These are phyloP conservation scores for Tympanuchus pallidicinctus DNA, from an alignment of 2,113 vertebrate species.

Conservation along the genomic window DNA sequence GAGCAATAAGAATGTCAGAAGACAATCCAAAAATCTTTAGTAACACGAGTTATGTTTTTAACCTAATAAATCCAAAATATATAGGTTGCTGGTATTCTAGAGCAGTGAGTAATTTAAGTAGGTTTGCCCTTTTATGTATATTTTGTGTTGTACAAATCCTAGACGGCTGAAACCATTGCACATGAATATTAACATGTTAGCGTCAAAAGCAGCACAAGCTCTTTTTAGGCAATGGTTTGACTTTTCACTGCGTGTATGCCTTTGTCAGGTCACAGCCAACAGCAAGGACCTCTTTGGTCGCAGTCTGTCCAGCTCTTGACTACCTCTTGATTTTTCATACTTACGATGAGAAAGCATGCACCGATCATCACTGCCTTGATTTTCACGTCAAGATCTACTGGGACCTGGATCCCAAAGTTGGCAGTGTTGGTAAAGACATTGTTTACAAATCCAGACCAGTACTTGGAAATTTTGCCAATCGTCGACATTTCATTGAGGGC, in stretches of 20 bases:
- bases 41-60: background rate
- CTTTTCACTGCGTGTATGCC: background rate
- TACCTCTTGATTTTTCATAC: constrained; percentile 54
- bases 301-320: background rate
- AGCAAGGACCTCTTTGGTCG: background rate
- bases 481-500: constrained; percentile 90
- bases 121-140: background rate
- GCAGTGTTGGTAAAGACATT: constrained; percentile 91
- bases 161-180: background rate
- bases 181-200: background rate
- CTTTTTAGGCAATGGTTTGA: background rate
- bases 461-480: constrained; percentile 96
- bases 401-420: constrained; percentile 97
- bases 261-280: background rate
- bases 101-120: background rate
- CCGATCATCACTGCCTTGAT: constrained; percentile 96
- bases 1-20: background rate
- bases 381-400: constrained; percentile 93
- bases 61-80: background rate
- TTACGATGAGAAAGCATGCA: constrained; percentile 96
- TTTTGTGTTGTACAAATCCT: background rate
- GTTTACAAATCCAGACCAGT: constrained; percentile 95
- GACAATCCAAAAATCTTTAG: background rate
- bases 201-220: background rate
- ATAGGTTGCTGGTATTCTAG: background rate